Base-by-base conservation (phyloP, 2,888 invertebrate genomes). In the Oscheius myriophilus region DNA sequence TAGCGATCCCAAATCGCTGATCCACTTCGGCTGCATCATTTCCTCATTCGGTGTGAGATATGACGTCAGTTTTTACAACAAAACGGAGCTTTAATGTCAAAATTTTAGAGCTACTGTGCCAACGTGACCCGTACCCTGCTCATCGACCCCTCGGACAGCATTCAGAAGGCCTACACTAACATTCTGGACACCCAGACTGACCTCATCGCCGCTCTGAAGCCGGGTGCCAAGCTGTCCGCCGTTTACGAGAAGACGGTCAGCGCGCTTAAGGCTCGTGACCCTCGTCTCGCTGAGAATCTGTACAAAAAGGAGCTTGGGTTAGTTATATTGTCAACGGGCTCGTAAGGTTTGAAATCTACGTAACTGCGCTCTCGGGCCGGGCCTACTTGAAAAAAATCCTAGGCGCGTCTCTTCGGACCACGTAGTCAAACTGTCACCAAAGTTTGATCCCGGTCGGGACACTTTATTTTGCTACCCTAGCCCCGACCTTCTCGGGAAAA, bases 11-110 rank as follows among this genome's bases (percentile, higher is more conserved):
- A 95, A 95, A 42, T 61, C 61, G 87, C 91, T 91, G 77, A 88
- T 98, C 68, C 95, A 97, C 88, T 98, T 96, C 88, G 97, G 96
- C 51, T 92, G 95, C 0, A 96, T 99, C 76, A 92, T 96, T 55
- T 96, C 96, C 87, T 93, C 93, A 14, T 88, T 99, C 73, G 98
- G 97, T 6, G 93, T 93, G 2, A 91, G 97, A 68, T 98, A 96
- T 88, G 96, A 68, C 41, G 76, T 76, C 21, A 21, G 62, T 54
- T 49, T 51, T 7, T 23, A 53, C 39, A 4, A n/a, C n/a, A n/a
- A n/a, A n/a, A n/a, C n/a, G n/a, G n/a, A n/a, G n/a, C n/a, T n/a
- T n/a, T n/a, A 23, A 26, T 21, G 7, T 26, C 25, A 16, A n/a
- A n/a, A 41, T 41, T 68, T 54, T 52, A 96, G 88, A 93, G 93